Evolutionary conservation across 1,140 invertebrate genomes (phyloP).

Genomic region (Oppia nitens): DNA sequence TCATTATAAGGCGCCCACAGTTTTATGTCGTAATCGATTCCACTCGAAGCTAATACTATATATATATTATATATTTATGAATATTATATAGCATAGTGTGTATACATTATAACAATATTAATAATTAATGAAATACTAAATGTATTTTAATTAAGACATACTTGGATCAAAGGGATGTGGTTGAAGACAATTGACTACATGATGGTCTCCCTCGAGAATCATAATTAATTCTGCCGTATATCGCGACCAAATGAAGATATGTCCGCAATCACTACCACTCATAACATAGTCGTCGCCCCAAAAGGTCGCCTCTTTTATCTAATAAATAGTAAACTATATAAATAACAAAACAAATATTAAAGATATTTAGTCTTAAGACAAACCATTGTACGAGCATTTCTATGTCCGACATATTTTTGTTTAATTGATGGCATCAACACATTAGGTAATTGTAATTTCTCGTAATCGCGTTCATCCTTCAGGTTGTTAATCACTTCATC

Average conservation of each 20-base stretch:
- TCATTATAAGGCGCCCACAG: conserved; percentile 53
- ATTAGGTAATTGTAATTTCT: conserved; percentile 25
- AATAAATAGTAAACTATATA: conserved; percentile 13
- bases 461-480: conserved; percentile 3
- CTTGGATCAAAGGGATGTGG: conserved; percentile 60
- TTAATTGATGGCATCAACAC: conserved; percentile 36
- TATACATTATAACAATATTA: neutral
- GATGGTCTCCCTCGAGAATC: conserved; percentile 63
- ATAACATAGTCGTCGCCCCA: conserved; percentile 78
- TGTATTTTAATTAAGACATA: too few relatives aligned
- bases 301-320: conserved; percentile 79
- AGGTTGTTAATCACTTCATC: conserved; percentile 1
- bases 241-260: conserved; percentile 88
- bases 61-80: too few relatives aligned
- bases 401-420: conserved; percentile 55
- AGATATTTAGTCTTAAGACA: conserved; percentile 7
- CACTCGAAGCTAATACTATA: conserved; percentile 57
- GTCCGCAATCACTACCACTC: conserved; percentile 86
- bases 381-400: conserved; percentile 48
- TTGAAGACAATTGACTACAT: conserved; percentile 68
- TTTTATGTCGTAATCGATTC: conserved; percentile 79
- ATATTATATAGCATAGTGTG: too few relatives aligned
- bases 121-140: too few relatives aligned
- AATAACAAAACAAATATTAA: neutral
- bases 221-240: conserved; percentile 58